phyloP scores from a whole-genome alignment of 2,113 vertebrate species.

The Lucifuga dentata region DNA sequence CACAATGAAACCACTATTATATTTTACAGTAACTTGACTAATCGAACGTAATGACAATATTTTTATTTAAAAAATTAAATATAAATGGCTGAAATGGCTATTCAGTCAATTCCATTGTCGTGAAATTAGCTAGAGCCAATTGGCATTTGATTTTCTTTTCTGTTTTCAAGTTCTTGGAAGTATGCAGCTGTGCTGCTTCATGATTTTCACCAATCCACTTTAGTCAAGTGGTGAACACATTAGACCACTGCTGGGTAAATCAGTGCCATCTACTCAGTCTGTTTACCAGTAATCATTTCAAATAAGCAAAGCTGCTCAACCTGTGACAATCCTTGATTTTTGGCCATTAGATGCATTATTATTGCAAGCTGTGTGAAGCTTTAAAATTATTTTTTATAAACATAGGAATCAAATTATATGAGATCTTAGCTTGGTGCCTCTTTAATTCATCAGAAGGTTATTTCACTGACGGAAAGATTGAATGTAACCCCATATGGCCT shows the following conservation, averaged over 20 bases:
- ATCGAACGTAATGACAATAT: background rate
- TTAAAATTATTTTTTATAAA: too few relatives aligned
- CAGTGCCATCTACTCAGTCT: conserved; percentile 16
- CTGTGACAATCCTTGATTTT: conserved; percentile 13
- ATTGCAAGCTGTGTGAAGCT: too few relatives aligned
- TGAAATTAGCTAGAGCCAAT: background rate
- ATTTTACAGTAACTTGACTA: background rate
- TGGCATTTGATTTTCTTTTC: background rate
- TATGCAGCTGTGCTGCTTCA: background rate
- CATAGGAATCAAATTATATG: too few relatives aligned
- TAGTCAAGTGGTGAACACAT: conserved; percentile 38
- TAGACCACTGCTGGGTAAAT: conserved; percentile 39
- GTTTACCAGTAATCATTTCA: conserved; percentile 1
- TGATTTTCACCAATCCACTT: conserved; percentile 16
- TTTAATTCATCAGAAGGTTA: too few relatives aligned
- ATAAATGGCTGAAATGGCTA: background rate
- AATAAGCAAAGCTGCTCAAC: background rate
- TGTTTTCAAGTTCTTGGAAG: background rate
- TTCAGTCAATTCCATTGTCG: background rate
- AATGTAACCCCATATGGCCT: too few relatives aligned
- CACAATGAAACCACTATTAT: background rate
- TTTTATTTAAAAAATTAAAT: background rate
- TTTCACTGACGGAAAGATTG: too few relatives aligned
- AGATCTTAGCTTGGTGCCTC: too few relatives aligned
- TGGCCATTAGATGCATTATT: too few relatives aligned